Base-by-base conservation (phyloP, 1,140 invertebrate genomes). In the Cylas formicarius region DNA sequence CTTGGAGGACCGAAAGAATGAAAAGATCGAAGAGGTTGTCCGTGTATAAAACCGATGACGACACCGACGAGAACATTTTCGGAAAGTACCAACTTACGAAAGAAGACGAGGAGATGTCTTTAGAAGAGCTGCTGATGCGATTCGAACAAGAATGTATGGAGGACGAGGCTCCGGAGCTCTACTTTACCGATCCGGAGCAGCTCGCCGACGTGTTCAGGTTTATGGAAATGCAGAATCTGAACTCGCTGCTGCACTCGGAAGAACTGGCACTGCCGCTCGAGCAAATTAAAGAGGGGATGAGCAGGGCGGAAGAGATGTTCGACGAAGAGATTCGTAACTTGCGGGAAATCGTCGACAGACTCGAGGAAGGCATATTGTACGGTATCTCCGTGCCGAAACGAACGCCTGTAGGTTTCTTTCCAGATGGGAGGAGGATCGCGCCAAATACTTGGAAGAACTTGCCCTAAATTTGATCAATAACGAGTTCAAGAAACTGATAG, bases 211-310 rank as follows among this genome's bases (percentile, higher is more conserved):
- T 74, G 9, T 80, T 82, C 51, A 57, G 62, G 39, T 66, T 69
- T 23, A 71, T 81, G 33, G 77, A 78, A 53, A 66, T 74, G 40
- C 78, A 81, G 58, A 80, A 81, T 63, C 61, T 81, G 8, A 78
- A 78, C 53, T 77, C 74, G 16, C 66, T 81, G 52, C 62, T 77
- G 24, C 73, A 77, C 24, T 69, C 77, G 0, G 77, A 81, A 57
- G 72, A 75, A 39, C 55, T 82, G n/a, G 72, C 70, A 4, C 64
- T 66, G 13, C 74, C 73, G 6, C 68, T 75, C 51, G 66, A 69
- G 16, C 64, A 73, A 9, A 65, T 80, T 42, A 54, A 66, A 40
- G 58, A 66, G n/a, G 66, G 66, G 16, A 72, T 78, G 38, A 29
- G 56, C 0, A 33, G 48, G 2, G 61, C 67, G 0, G 60, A 69